These are phyloP conservation scores for Phaethon lepturus DNA, from an alignment of 2,113 vertebrate genomes.

Conservation along the genomic window DNA sequence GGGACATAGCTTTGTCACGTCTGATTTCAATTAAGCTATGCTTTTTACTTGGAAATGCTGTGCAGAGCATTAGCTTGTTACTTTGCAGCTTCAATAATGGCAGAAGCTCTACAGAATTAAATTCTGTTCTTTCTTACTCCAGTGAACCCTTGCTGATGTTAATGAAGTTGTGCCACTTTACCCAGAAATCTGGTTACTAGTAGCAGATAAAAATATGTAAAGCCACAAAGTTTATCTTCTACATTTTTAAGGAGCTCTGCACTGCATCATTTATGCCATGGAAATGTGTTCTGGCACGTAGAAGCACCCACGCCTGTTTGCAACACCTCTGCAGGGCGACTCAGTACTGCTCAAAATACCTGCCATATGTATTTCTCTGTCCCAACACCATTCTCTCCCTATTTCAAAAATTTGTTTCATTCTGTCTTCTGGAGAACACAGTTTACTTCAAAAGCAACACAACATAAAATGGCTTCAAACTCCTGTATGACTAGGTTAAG, in stretches of 20 bases:
- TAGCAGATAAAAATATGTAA: background rate
- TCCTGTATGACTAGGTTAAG: background rate
- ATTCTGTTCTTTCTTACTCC: background rate
- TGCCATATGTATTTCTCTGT: background rate
- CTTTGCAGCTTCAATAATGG: background rate
- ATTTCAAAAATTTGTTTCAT: background rate
- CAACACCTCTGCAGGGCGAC: background rate
- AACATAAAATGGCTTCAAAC: background rate
- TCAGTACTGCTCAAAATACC: background rate
- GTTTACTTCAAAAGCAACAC: background rate
- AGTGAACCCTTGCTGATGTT: background rate
- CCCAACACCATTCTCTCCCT: background rate
- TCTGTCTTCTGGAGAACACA: background rate
- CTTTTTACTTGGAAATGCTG: background rate
- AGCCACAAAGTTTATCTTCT: background rate
- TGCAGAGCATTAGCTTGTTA: background rate
- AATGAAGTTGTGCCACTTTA: background rate
- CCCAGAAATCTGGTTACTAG: background rate
- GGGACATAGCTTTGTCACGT: background rate
- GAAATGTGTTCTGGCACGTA: background rate
- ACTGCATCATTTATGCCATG: background rate
- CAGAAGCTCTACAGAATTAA: background rate
- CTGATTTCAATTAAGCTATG: background rate
- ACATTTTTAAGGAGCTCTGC: constrained; percentile 2
- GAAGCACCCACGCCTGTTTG: background rate